Base-by-base conservation (phyloP, 2,888 invertebrate genomes). In the Spodoptera exigua region DNA sequence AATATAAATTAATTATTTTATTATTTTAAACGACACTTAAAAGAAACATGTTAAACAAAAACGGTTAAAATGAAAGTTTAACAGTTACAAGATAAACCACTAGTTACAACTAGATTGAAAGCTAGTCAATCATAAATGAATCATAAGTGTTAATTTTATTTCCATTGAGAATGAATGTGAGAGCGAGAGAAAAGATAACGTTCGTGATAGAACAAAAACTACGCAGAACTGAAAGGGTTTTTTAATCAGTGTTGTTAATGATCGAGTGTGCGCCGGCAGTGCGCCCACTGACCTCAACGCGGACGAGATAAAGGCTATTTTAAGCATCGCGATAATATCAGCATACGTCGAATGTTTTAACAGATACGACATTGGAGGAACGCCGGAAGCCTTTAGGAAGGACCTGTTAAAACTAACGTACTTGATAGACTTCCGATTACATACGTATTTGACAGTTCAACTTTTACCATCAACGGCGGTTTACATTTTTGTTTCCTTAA, bases 241-340 rank as follows among this genome's bases (percentile, higher is more conserved):
- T 85, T 85, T 87, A 90, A 89, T 88, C 87, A 83, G 85, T 82
- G 79, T 80, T 79, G 85, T 86, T 88, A 89, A 90, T 89, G 89
- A 87, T 87, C 80, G 82, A 82, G 83, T 82, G 85, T 89, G 86
- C 83, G 78, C 79, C 88, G 64, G 86, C 87, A 88, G 71, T 65
- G 89, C 88, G 90, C 91, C 91, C 89, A 92, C 87, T 92, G 93
- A 93, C 93, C 93, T 92, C 92, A 92, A 85, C 80, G 82, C 84
- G 83, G 83, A 87, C 89, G 88, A 93, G 93, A 93, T 94, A 93
- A 91, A 88, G 81, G 86, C 90, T 94, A 94, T 94, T 94, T 94
- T 85, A 84, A 93, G 93, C 89, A 81, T 41, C 78, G 82, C 80
- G 92, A 93, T 93, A 92, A 91, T 87, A 89, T 89, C 84, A 82